Percentiles rank a stretch among this genome's conserved stretches.
phyloP scores from a whole-genome alignment of 2,888 invertebrate species.

The Iphiclides podalirius region DNA sequence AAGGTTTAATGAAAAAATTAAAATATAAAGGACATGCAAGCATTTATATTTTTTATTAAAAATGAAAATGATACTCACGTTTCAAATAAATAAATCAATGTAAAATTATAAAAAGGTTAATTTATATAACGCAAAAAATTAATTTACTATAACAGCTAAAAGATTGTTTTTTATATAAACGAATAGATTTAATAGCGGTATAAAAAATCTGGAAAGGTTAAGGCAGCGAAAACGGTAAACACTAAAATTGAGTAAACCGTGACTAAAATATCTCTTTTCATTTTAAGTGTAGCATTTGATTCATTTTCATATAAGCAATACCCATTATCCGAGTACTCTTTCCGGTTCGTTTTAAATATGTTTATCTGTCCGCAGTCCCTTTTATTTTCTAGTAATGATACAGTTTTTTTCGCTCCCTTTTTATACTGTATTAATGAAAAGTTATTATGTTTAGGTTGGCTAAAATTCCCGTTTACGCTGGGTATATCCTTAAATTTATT shows the following conservation, averaged over 20 bases:
- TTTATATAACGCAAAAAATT: too few species aligned
- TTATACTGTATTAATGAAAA: not conserved
- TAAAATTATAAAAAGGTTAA: too few species aligned
- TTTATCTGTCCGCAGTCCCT: not conserved
- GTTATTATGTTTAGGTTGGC: not conserved
- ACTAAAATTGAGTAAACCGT: slow-evolving; percentile 68
- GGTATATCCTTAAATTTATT: slow-evolving; percentile 33
- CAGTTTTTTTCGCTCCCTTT: not conserved
- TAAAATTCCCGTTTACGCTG: not conserved
- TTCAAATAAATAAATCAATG: too few species aligned
- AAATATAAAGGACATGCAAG: too few species aligned
- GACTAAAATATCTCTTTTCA: slow-evolving; percentile 66
- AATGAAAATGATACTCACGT: too few species aligned
- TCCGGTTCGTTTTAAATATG: not conserved
- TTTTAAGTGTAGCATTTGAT: slow-evolving; percentile 50
- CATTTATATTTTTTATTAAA: too few species aligned
- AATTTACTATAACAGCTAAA: not conserved
- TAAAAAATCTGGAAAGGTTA: slow-evolving; percentile 66
- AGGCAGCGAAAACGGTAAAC: slow-evolving; percentile 64
- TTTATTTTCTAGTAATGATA: not conserved
- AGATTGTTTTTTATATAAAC: not conserved
- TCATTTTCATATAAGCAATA: slow-evolving; percentile 21
- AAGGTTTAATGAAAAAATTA: too few species aligned
- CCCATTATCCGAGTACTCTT: not conserved
- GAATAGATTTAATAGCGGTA: too few species aligned